Evolutionary conservation across 2,888 invertebrate species (phyloP).

Genomic region (Nasonovia ribisnigri): DNA sequence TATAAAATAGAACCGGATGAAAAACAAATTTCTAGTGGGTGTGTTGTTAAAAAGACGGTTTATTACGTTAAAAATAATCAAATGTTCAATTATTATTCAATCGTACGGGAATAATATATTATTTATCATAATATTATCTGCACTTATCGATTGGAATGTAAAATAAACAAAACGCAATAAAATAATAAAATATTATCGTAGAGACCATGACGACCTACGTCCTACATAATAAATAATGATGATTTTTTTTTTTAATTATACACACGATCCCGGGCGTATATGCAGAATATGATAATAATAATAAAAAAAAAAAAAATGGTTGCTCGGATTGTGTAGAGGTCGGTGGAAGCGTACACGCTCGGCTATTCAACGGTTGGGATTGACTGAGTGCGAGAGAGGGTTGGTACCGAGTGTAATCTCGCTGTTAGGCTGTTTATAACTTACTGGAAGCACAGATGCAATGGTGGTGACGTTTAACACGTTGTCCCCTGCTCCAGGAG

Average conservation of each 20-base stretch:
- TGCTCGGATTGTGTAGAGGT: neutral
- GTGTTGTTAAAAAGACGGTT: neutral
- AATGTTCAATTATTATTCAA: neutral
- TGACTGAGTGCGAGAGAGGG: neutral
- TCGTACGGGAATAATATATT: neutral
- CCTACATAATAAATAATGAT: neutral
- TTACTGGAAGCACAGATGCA: neutral
- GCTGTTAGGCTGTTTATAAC: neutral
- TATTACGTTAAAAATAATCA: neutral
- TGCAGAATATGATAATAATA: neutral
- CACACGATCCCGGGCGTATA: neutral
- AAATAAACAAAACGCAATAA: neutral
- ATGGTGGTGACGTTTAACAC: neutral
- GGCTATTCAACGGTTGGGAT: neutral
- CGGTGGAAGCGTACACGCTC: neutral
- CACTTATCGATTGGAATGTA: neutral
- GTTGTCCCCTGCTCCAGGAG: neutral
- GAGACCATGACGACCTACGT: neutral
- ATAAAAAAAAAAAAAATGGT: neutral
- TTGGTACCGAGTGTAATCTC: neutral
- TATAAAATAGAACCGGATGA: neutral
- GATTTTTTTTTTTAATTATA: neutral
- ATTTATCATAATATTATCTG: neutral
- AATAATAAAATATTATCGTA: neutral
- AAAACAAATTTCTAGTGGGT: neutral